Percentiles rank a stretch among this genome's conserved stretches.
Evolutionary conservation across 92 coral and sea anemone genomes (phyloP).

Genomic region (Hydrozoanthus gracilis): DNA sequence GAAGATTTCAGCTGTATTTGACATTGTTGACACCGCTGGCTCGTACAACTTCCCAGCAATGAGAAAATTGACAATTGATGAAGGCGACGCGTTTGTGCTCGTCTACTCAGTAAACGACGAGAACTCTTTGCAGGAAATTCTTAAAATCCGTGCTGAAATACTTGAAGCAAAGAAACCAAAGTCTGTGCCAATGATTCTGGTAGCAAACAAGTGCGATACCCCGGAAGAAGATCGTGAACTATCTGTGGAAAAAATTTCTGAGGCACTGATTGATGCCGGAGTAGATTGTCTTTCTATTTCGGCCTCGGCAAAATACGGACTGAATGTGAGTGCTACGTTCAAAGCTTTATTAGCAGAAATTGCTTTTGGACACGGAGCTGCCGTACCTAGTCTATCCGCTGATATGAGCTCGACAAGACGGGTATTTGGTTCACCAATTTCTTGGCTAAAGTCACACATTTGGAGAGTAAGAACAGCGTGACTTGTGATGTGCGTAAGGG

Average conservation of each 20-base stretch:
- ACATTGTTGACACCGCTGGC: slow-evolving; percentile 95
- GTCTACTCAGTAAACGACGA: slow-evolving; percentile 80
- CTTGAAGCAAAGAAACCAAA: slow-evolving; percentile 79
- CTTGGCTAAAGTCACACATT: slow-evolving; percentile 28
- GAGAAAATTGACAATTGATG: slow-evolving; percentile 87
- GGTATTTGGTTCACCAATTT: not conserved
- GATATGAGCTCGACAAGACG: not conserved
- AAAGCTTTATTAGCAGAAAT: slow-evolving; percentile 80
- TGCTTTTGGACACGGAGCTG: slow-evolving; percentile 64
- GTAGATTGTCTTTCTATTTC: slow-evolving; percentile 71
- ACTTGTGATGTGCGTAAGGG: not conserved
- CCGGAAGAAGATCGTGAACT: slow-evolving; percentile 64
- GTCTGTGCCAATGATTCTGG: slow-evolving; percentile 84
- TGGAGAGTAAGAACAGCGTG: not conserved
- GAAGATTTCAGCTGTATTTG: slow-evolving; percentile 82
- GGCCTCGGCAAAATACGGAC: slow-evolving; percentile 79
- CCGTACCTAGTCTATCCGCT: slow-evolving; percentile 10
- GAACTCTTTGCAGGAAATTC: slow-evolving; percentile 81
- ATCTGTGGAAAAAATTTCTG: slow-evolving; percentile 50
- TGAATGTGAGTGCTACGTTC: slow-evolving; percentile 79
- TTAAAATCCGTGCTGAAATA: slow-evolving; percentile 79
- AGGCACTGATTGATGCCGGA: slow-evolving; percentile 61
- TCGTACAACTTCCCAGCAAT: slow-evolving; percentile 97
- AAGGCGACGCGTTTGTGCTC: slow-evolving; percentile 89
- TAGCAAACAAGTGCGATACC: slow-evolving; percentile 94